Evolutionary conservation across 2,888 invertebrate species (phyloP).

Genomic region (Bombylius discolor): DNA sequence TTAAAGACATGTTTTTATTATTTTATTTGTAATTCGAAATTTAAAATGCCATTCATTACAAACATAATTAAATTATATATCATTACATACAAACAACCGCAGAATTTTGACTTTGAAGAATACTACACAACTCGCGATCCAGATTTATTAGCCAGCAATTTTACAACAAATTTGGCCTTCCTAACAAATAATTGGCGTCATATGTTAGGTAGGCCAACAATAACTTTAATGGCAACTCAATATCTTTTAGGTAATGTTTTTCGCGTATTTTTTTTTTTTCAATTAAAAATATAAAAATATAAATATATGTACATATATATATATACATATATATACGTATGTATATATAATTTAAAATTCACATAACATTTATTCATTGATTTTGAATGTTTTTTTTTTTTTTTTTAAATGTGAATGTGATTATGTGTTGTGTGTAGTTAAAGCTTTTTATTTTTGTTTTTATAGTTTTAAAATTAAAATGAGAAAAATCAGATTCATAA

Average conservation of each 20-base stretch:
- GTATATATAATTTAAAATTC: too few relatives aligned
- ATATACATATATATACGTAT: too few relatives aligned
- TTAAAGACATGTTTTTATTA: neutral
- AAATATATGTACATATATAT: too few relatives aligned
- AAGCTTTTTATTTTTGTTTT: too few relatives aligned
- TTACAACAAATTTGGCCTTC: slow-evolving; percentile 87
- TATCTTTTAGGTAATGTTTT: slow-evolving; percentile 63
- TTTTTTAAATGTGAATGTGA: too few relatives aligned
- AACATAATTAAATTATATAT: neutral
- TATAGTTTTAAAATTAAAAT: too few relatives aligned
- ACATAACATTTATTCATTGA: too few relatives aligned
- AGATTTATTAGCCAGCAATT: slow-evolving; percentile 85
- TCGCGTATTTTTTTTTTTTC: neutral
- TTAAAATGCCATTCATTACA: neutral
- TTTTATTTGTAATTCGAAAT: neutral
- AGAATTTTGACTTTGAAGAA: slow-evolving; percentile 84
- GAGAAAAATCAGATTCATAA: too few relatives aligned
- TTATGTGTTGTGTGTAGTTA: too few relatives aligned
- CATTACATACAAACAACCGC: slow-evolving; percentile 20
- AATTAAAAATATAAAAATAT: too few relatives aligned
- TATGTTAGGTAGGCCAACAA: slow-evolving; percentile 91
- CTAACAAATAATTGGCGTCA: slow-evolving; percentile 94
- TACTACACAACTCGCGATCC: slow-evolving; percentile 96
- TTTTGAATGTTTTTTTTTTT: too few relatives aligned
- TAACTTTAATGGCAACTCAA: slow-evolving; percentile 77